Conservation (phyloP, 2,797 vertebrate genomes). For the Strix occidentalis region DNA sequence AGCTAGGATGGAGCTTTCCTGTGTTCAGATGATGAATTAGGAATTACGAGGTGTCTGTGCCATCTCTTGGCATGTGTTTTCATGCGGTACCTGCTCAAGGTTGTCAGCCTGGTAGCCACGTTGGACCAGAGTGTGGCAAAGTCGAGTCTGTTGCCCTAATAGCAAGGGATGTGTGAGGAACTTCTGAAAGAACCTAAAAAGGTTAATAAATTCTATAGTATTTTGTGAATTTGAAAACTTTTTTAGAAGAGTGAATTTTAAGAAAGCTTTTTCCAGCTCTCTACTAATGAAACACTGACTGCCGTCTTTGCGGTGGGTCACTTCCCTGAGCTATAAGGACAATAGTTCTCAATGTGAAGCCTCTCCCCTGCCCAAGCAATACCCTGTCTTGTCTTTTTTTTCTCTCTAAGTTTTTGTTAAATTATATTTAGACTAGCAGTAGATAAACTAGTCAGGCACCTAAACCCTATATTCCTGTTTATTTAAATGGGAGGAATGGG, state of each 20-base stretch:
- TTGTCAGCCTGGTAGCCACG: background rate
- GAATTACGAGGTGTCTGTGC: background rate
- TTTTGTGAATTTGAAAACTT: background rate
- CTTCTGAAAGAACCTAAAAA: background rate
- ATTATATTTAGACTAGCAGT: background rate
- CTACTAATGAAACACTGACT: background rate
- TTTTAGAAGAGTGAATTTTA: background rate
- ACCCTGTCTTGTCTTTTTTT: background rate
- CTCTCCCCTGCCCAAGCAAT: background rate
- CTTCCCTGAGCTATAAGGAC: background rate
- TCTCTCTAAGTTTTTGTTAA: background rate
- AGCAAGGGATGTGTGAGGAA: background rate
- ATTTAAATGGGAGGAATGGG: rapidly evolving
- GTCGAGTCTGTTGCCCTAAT: rapidly evolving
- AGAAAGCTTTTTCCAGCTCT: background rate
- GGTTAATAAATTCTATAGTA: background rate
- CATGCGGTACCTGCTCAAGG: background rate
- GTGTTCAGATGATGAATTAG: background rate
- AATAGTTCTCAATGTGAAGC: background rate
- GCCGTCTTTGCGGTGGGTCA: rapidly evolving
- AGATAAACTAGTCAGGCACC: background rate
- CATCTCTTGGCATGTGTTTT: background rate
- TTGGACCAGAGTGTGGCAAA: too few relatives aligned
- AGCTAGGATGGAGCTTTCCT: background rate
- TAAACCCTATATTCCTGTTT: rapidly evolving